These are phyloP conservation scores for Hirtodrosophila trivittata DNA, from an alignment of 2,888 invertebrate species.

Conservation along the genomic window DNA sequence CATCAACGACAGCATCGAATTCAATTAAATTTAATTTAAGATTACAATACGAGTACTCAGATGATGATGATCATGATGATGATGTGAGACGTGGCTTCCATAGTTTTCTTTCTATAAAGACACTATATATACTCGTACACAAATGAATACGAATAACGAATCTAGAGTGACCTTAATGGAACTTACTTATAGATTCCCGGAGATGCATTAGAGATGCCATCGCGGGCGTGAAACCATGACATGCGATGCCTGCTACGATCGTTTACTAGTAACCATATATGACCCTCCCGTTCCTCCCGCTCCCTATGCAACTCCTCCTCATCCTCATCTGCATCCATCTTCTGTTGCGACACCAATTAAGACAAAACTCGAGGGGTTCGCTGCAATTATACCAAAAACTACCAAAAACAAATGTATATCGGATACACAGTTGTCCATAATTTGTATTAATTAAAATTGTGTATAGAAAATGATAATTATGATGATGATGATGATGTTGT, in stretches of 20 bases:
- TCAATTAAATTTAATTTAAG: conserved; percentile 83
- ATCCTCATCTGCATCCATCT: conserved; percentile 2
- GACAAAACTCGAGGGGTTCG: conserved; percentile 39
- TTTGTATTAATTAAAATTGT: conserved; percentile 73
- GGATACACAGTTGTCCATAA: conserved; percentile 53
- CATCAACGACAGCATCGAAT: conserved; percentile 67
- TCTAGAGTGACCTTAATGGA: conserved; percentile 81
- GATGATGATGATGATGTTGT: conserved; percentile 11
- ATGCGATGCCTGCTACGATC: conserved; percentile 20
- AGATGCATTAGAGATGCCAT: conserved; percentile 49
- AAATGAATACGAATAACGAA: conserved; percentile 38
- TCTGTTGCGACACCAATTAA: conserved; percentile 48
- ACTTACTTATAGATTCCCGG: conserved; percentile 6
- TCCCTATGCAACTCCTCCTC: conserved; percentile 4
- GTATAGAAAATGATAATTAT: conserved; percentile 39
- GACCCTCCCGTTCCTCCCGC: background rate
- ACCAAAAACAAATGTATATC: conserved; percentile 28
- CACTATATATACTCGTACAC: background rate
- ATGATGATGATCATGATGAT: background rate
- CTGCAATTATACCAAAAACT: conserved; percentile 67
- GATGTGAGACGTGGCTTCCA: conserved; percentile 24
- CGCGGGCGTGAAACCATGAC: conserved; percentile 34
- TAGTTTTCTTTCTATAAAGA: conserved; percentile 8
- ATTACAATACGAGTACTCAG: conserved; percentile 63
- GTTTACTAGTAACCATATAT: background rate